phyloP scores from a whole-genome alignment of 2,113 vertebrate species.

The Aphelocoma coerulescens region DNA sequence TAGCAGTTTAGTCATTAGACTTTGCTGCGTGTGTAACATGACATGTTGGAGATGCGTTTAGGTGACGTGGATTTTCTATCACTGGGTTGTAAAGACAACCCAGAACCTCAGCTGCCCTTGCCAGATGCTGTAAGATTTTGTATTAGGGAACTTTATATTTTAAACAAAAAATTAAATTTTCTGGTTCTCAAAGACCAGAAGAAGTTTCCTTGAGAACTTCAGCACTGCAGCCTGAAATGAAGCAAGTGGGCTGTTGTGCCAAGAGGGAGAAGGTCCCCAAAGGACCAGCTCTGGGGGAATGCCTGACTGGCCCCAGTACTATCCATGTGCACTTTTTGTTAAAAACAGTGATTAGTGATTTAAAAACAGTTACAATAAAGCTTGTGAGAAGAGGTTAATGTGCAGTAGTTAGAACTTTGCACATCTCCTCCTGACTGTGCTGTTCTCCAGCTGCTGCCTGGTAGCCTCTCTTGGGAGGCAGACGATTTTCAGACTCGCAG shows the following conservation, averaged over 20 bases:
- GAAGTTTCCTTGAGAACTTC: background rate
- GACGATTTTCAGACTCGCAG: background rate
- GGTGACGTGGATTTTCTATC: background rate
- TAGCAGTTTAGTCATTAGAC: background rate
- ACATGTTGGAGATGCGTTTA: background rate
- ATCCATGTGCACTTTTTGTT: background rate
- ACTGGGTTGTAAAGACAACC: background rate
- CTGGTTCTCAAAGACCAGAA: background rate
- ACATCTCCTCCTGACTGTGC: background rate
- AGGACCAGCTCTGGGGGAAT: background rate
- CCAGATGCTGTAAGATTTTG: background rate
- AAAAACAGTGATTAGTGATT: background rate
- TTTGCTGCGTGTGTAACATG: background rate
- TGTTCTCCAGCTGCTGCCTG: background rate
- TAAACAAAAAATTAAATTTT: background rate
- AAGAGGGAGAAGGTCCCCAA: background rate
- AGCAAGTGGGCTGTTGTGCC: background rate
- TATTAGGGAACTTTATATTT: background rate
- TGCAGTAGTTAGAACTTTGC: background rate
- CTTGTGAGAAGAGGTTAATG: background rate
- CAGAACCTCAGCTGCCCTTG: background rate
- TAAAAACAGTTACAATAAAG: background rate
- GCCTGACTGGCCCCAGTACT: rapidly evolving
- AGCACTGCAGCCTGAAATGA: background rate
- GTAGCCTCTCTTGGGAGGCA: background rate